Evolutionary conservation across 2,797 vertebrate species (phyloP), one percentile per base, ranked within the genome.

Genomic region (Pseudochirops cupreus): DNA sequence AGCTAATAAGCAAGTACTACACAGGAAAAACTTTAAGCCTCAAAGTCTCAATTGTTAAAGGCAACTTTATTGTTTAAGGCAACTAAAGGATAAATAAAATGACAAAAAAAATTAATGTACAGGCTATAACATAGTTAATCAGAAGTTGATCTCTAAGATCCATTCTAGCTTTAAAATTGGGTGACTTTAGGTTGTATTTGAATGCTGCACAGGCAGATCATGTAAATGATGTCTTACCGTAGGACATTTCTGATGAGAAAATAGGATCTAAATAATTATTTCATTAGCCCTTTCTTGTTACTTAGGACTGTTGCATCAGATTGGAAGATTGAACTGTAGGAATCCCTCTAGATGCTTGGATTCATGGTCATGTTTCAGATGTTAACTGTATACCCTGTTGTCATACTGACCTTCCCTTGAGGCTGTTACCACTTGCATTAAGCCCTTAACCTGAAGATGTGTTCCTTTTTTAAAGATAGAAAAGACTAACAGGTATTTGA

Each of bases 271-370:
- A 74, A 53, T 93, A 90, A 91, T 95, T 62, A 92, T 54, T 96
- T 39, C 53, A 87, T 52, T 82, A 94, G 39, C 90, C 56, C 55
- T 95, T 94, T 95, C 24, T 95, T 55, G 31, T 92, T 0, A 53
- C 91, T 54, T 13, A 56, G 9, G 2, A 95, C n/a, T 92, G 52
- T 94, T 14, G 55, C 46, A 21, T 62, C n/a, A 93, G 87, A 46
- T 14, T 93, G 26, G 90, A 95, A 95, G 94, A 92, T 95, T 92
- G 33, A 95, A 18, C 67, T 95, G 11, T 4, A 62, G 82, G 93
- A 56, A 74, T 92, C 62, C 46, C 29, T 94, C 52, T 91, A 29
- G 9, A 92, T 94, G 94, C 56, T 94, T 94, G 29, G 54, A 92
- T 96, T 96, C 29, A 18, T 91, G 12, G 52, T 24, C 74, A 82